Base-by-base conservation (phyloP, 2,797 vertebrate genomes). In the Xyrichtys novacula region DNA sequence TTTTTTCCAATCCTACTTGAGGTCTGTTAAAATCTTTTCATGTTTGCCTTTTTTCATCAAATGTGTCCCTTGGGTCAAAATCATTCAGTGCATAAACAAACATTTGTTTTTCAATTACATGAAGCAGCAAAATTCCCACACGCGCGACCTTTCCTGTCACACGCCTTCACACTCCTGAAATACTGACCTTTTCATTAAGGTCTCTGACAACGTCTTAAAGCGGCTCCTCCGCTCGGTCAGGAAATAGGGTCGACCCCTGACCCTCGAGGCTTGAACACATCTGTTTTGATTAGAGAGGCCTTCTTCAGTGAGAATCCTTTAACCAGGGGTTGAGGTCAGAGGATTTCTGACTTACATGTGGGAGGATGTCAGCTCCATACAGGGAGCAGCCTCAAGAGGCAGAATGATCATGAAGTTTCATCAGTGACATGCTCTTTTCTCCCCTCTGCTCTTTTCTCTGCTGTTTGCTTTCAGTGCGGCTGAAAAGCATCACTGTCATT, bases 401-500 rank as follows among this genome's bases (percentile, higher is more conserved):
- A 23, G n/a, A n/a, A 29, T 16, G 52, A 15, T 53, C 15, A 26
- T 17, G 3, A 6, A 10, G 12, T 39, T 42, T 32, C 2, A 36
- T 54, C 40, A 23, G 39, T n/a, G 23, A 28, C 40, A 17, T 26
- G 6, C 20, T 54, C 10, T 62, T 16, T 50, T 40, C 44, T 12
- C 38, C 15, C 17, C 54, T 54, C 47, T 25, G 46, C 17, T 65
- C 42, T 44, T 63, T 59, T 68, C 26, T 11, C 23, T 25, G 32
- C 43, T 42, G 19, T 40, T 31, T 74, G 57, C 29, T 25, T 22
- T n/a, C 42, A 22, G 22, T 20, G 20, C 16, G 28, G n/a, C 52
- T 50, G 16, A 29, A 76, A 55, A 72, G 28, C 61, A 65, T 64
- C 59, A 34, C 23, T 67, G 57, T 66, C 53, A 46, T 67, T 75